A percentile compares a stretch with the other conserved stretches of the same genome.
These are phyloP conservation scores for Paratilapia polleni DNA, from an alignment of 2,113 vertebrate species.

Conservation along the genomic window DNA sequence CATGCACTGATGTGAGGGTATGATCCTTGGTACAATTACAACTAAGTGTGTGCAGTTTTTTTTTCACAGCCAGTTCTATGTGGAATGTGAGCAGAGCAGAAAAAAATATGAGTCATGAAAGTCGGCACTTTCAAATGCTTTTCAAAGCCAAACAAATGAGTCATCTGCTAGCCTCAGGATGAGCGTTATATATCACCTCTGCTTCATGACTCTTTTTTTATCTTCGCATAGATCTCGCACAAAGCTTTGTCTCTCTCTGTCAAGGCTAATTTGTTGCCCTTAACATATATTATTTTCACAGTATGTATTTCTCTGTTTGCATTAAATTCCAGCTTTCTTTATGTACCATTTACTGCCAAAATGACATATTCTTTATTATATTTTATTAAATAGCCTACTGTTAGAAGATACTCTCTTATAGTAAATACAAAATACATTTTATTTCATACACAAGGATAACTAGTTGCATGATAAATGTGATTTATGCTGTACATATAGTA, in stretches of 20 bases:
- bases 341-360: background rate
- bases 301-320: background rate
- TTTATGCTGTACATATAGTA: background rate
- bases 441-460: background rate
- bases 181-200: background rate
- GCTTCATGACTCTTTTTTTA: background rate
- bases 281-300: background rate
- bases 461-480: background rate
- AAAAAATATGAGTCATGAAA: slow-evolving; percentile 22
- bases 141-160: slow-evolving; percentile 23
- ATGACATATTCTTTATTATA: background rate
- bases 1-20: slow-evolving; percentile 7
- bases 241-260: background rate
- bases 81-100: slow-evolving; percentile 18
- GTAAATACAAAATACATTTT: background rate
- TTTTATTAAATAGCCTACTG: background rate
- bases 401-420: background rate
- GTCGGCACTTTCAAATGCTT: slow-evolving; percentile 1
- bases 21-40: slow-evolving; percentile 28
- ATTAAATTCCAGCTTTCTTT: background rate
- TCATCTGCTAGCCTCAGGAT: background rate
- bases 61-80: background rate
- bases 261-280: background rate
- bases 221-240: background rate
- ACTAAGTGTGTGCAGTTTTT: background rate